phyloP scores from a whole-genome alignment of 2,797 vertebrate genomes.

The Anguilla obscura region DNA sequence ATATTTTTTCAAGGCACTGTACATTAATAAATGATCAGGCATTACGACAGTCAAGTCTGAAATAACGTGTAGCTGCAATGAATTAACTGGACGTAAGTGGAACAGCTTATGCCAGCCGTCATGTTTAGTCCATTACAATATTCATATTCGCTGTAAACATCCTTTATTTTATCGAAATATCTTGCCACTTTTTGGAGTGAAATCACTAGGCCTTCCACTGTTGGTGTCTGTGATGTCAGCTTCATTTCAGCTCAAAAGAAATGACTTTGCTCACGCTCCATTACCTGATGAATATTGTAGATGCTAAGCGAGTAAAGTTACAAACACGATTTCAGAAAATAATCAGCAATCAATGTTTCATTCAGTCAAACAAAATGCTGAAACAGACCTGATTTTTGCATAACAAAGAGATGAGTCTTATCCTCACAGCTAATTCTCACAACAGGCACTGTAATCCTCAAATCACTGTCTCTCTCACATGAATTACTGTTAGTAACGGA shows the following conservation, averaged over 20 bases:
- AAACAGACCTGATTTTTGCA: not conserved
- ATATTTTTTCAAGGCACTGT: too few species aligned
- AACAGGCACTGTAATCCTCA: not conserved
- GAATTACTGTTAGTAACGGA: not conserved
- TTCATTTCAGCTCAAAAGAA: not conserved
- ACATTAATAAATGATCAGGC: not conserved
- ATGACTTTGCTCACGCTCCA: not conserved
- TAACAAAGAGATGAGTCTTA: not conserved
- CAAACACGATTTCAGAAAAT: conserved; percentile 8
- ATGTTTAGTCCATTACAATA: not conserved
- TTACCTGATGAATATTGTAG: not conserved
- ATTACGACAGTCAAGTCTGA: not conserved
- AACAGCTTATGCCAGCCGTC: not conserved
- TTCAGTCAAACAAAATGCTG: conserved; percentile 1
- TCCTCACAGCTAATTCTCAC: not conserved
- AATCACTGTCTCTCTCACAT: not conserved
- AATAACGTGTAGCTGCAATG: not conserved
- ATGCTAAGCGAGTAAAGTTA: conserved; percentile 25
- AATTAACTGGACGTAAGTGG: not conserved
- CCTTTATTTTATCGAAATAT: not conserved
- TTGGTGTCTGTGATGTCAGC: not conserved
- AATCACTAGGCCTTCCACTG: not conserved
- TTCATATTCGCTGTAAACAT: not conserved
- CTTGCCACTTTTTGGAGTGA: not conserved
- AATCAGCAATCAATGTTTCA: conserved; percentile 22